Conservation (phyloP, 2,113 vertebrate species). For the Sclerurus mexicanus region DNA sequence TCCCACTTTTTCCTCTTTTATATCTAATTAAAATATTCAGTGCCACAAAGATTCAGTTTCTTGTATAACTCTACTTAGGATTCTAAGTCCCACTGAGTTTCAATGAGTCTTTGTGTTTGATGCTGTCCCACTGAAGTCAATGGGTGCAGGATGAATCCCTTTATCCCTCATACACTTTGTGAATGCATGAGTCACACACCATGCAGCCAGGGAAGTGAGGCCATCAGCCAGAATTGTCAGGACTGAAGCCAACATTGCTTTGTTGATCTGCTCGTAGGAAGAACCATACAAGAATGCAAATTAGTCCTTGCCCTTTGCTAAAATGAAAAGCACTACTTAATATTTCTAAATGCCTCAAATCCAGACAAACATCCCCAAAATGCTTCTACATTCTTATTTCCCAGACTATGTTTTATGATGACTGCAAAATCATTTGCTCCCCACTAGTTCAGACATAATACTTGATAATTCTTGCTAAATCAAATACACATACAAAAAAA, state of each 20-base stretch:
- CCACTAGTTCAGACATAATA: background rate
- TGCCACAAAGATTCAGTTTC: conserved; percentile 20
- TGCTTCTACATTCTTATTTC: background rate
- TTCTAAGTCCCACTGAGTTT: conserved; percentile 25
- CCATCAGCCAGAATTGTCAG: conserved; percentile 44
- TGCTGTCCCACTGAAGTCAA: conserved; percentile 36
- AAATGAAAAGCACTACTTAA: conserved; percentile 15
- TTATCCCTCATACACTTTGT: conserved; percentile 31
- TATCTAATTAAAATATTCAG: background rate
- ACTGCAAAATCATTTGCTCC: background rate
- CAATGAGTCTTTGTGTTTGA: conserved; percentile 55
- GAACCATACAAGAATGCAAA: conserved; percentile 36
- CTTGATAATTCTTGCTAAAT: background rate
- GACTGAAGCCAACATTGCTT: conserved; percentile 31
- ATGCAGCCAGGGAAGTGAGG: conserved; percentile 18
- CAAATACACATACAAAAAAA: background rate
- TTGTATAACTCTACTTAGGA: conserved; percentile 39
- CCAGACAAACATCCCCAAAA: background rate
- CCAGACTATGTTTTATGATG: background rate
- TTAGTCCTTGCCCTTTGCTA: conserved; percentile 17
- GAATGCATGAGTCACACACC: conserved; percentile 53
- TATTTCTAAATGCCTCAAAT: conserved; percentile 20
- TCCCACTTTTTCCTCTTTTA: background rate
- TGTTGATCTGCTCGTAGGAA: conserved; percentile 17
- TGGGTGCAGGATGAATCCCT: conserved; percentile 56